phyloP scores from a whole-genome alignment of 2,113 vertebrate genomes.

The Phalacrocorax aristotelis region DNA sequence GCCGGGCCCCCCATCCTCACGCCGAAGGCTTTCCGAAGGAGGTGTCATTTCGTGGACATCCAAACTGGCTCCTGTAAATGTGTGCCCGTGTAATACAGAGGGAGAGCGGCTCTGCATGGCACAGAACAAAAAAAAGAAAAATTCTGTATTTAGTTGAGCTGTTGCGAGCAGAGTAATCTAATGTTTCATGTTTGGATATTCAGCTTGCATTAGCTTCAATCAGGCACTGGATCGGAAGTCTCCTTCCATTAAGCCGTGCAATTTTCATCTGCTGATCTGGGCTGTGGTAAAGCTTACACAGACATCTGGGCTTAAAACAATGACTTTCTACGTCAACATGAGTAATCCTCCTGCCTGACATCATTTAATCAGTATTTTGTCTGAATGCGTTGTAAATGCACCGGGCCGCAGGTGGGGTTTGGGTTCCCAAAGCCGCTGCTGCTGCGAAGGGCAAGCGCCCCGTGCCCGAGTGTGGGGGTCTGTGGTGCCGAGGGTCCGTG shows the following conservation, averaged over 20 bases:
- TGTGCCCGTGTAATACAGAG: neutral
- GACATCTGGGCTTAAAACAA: conserved; percentile 25
- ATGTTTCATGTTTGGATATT: neutral
- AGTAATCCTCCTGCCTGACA: conserved; percentile 38
- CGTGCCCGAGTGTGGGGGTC: accelerated
- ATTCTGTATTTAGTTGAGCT: neutral
- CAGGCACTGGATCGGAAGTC: neutral
- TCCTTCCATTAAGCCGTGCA: neutral
- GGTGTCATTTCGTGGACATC: accelerated
- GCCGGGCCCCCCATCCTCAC: neutral
- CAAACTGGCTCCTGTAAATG: accelerated
- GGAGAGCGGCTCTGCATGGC: accelerated
- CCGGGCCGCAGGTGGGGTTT: neutral
- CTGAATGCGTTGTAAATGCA: neutral
- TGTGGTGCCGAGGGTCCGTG: accelerated
- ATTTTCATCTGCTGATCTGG: neutral
- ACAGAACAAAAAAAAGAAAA: neutral
- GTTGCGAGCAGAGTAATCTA: neutral
- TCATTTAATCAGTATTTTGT: neutral
- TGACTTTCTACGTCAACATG: conserved; percentile 1
- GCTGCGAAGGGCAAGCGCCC: neutral
- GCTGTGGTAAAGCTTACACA: neutral
- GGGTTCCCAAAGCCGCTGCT: neutral
- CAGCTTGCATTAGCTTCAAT: neutral
- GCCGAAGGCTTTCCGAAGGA: neutral